Conservation (phyloP, 23 tunicate species). For the Corella eumyota region DNA sequence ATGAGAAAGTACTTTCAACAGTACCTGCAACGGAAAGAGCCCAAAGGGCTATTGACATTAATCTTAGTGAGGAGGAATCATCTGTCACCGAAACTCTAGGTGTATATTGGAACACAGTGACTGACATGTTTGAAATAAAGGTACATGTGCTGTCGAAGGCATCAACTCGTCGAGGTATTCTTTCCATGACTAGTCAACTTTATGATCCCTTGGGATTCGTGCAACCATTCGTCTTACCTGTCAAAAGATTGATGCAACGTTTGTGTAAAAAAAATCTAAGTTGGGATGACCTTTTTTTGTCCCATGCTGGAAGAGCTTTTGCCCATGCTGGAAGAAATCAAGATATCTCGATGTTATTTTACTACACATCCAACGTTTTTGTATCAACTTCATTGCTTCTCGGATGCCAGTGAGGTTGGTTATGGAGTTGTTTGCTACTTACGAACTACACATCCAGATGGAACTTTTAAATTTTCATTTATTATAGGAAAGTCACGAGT, state of each 20-base stretch:
- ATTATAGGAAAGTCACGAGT: constrained; percentile 15
- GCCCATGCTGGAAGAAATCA: constrained; percentile 2
- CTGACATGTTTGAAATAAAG: constrained; percentile 5
- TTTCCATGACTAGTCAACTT: constrained; percentile 1
- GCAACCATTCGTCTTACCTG: constrained; percentile 4
- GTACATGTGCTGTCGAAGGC: background rate
- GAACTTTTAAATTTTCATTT: background rate
- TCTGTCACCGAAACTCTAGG: constrained; percentile 5
- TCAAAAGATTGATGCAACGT: constrained; percentile 2
- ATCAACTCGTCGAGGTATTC: constrained; percentile 10
- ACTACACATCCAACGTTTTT: no score
- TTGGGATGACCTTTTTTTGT: constrained; percentile 7
- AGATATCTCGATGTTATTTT: constrained; percentile 3
- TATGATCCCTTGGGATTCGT: constrained; percentile 15
- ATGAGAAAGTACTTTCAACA: background rate
- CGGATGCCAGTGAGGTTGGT: constrained; percentile 14
- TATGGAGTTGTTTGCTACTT: constrained; percentile 19
- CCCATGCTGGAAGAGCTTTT: background rate
- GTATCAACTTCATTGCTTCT: constrained; percentile 18
- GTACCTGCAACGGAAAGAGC: background rate
- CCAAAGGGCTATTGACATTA: background rate
- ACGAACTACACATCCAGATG: background rate
- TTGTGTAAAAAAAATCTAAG: background rate
- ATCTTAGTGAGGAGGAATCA: background rate
- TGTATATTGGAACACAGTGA: background rate